Evolutionary conservation across 2,113 vertebrate species (phyloP).

Genomic region (Bungarus multicinctus): DNA sequence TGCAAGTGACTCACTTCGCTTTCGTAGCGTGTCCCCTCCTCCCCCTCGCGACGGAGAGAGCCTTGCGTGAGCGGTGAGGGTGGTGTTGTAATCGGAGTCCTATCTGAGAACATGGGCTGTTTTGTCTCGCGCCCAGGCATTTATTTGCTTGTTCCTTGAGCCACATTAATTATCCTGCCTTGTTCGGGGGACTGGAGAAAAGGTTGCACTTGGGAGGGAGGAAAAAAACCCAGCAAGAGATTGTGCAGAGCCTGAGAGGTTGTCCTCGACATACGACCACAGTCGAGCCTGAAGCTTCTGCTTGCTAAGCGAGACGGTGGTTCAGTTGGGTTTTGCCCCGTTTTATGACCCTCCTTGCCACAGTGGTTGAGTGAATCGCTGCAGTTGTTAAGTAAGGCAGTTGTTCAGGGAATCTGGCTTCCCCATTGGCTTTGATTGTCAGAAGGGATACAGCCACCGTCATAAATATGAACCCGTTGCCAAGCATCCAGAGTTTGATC

Average conservation of each 20-base stretch:
- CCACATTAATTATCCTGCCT: not conserved
- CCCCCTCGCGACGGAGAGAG: not conserved
- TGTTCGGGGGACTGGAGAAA: not conserved
- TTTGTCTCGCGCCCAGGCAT: not conserved
- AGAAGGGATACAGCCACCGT: no score
- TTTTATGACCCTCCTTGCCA: no score
- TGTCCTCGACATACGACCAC: not conserved
- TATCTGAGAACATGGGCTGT: not conserved
- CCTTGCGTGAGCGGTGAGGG: not conserved
- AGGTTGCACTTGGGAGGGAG: not conserved
- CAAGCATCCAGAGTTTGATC: no score
- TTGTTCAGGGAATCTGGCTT: no score
- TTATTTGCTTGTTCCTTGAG: not conserved
- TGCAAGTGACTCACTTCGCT: conserved; percentile 1
- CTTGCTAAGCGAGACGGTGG: no score
- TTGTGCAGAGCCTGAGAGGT: not conserved
- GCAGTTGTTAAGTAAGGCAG: no score
- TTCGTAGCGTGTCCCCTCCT: not conserved
- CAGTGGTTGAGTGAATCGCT: no score
- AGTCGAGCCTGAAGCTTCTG: no score
- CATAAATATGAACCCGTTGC: no score
- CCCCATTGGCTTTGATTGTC: no score
- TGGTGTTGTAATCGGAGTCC: not conserved
- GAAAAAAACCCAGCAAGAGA: not conserved
- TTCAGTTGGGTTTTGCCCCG: no score